phyloP scores from a whole-genome alignment of 2,797 vertebrate genomes.

The Coregonus suidteri region DNA sequence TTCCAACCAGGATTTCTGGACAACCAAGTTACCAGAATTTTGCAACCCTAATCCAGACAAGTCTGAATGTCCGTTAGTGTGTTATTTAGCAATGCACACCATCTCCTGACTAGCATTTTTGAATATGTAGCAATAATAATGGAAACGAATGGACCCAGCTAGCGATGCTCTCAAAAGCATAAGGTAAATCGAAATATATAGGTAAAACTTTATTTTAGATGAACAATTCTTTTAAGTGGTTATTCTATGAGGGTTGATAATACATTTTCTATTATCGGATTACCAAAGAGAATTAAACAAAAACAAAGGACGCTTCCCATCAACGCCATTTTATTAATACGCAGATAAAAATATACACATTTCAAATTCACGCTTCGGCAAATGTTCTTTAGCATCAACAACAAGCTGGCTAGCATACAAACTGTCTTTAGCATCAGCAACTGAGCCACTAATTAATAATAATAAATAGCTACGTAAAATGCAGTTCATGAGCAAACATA shows the following conservation, averaged over 20 bases:
- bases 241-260: too few relatives aligned
- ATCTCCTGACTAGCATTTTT: neutral
- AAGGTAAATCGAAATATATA: too few relatives aligned
- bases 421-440: conserved; percentile 26
- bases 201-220: neutral
- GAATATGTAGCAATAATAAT: neutral
- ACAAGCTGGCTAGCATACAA: conserved; percentile 47
- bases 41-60: neutral
- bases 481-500: conserved; percentile 15
- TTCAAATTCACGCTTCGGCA: conserved; percentile 70
- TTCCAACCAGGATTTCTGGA: neutral
- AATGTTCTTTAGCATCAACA: conserved; percentile 56
- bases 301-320: neutral
- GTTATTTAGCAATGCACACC: neutral
- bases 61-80: neutral
- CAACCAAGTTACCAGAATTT: neutral
- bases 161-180: neutral
- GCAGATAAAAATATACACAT: conserved; percentile 71
- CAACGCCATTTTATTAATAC: conserved; percentile 61
- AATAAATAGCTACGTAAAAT: too few relatives aligned
- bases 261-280: too few relatives aligned
- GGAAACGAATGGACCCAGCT: neutral
- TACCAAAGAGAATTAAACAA: neutral
- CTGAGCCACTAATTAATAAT: too few relatives aligned
- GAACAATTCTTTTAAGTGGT: neutral